These are phyloP conservation scores for Molanna angustata DNA, from an alignment of 2,888 invertebrate genomes.

Conservation along the genomic window DNA sequence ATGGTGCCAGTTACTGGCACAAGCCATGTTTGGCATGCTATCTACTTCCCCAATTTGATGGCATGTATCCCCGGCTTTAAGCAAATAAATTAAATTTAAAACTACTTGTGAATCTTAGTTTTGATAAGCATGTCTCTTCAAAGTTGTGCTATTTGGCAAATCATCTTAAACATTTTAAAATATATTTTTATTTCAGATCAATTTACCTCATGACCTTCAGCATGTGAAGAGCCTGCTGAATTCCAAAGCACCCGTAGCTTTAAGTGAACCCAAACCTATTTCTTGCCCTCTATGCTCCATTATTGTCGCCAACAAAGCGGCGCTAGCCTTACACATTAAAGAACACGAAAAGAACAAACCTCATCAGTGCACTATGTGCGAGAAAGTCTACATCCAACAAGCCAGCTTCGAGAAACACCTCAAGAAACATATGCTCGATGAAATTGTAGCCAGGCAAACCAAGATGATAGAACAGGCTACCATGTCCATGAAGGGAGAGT, in stretches of 20 bases:
- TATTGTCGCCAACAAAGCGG: constrained; percentile 24
- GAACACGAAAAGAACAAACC: constrained; percentile 30
- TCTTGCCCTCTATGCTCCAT: constrained; percentile 29
- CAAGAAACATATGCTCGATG: constrained; percentile 29
- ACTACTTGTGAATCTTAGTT: no score
- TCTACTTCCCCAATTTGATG: no score
- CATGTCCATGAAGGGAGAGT: constrained; percentile 12
- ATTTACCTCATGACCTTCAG: constrained; percentile 32
- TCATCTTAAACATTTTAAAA: neutral
- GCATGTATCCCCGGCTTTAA: no score
- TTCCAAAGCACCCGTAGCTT: constrained; percentile 15
- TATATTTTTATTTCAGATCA: constrained; percentile 25
- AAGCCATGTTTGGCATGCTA: no score
- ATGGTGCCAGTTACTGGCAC: no score
- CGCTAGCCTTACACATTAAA: constrained; percentile 28
- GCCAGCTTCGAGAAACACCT: constrained; percentile 32
- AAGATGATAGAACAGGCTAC: constrained; percentile 24
- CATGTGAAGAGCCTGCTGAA: constrained; percentile 31
- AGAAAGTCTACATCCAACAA: constrained; percentile 31
- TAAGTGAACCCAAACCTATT: constrained; percentile 4
- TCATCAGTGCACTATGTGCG: constrained; percentile 31
- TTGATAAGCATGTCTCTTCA: no score
- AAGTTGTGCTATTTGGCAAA: neutral
- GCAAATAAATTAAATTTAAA: no score
- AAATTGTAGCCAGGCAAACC: constrained; percentile 21